Base-by-base conservation (phyloP, 2,888 invertebrate species). In the Euzophera pinguis region DNA sequence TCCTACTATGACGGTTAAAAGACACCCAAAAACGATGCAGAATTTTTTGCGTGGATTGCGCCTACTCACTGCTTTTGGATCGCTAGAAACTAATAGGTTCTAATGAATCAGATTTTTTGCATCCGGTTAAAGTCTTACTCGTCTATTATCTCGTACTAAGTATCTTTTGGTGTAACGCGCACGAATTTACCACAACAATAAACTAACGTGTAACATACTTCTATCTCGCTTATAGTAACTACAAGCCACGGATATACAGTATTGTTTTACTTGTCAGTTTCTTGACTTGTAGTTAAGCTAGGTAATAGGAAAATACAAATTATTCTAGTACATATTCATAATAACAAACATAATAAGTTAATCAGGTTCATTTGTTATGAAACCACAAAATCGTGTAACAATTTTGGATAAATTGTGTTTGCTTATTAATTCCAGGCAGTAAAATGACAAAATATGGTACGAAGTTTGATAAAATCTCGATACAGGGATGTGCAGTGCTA, bases 261-360 rank as follows among this genome's bases (percentile, higher is more conserved):
- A 43, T 43, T 1, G 1, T 13, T 43, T 1, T 9, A 27, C 32
- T 32, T 14, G 32, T 6, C 16, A 45, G 16, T 32, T 5, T n/a
- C 32, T 32, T 32, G 32, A 32, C 32, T n/a, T 8, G 14, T 66
- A 71, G 61, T 65, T 58, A 64, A 56, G 57, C 58, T 69, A 60
- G 55, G 54, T 58, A 60, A 65, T 62, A 70, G 67, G 63, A 64
- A 69, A 67, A 62, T 60, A 59, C 53, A 58, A 53, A 57, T 60
- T 61, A 59, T 53, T 58, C 58, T 39, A 62, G 53, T 61, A 55
- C 47, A 59, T 55, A 56, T 59, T 55, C 56, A 45, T 57, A 63
- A 67, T 69, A 75, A 76, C 73, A 72, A 71, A 69, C 65, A 61
- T 65, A 74, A 74, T 75, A 75, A 74, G 61, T 75, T 74, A 74